A percentile compares a stretch with the other conserved stretches of the same genome.
Conservation (phyloP, 2,113 vertebrate species). For the Pterocles burchelli region DNA sequence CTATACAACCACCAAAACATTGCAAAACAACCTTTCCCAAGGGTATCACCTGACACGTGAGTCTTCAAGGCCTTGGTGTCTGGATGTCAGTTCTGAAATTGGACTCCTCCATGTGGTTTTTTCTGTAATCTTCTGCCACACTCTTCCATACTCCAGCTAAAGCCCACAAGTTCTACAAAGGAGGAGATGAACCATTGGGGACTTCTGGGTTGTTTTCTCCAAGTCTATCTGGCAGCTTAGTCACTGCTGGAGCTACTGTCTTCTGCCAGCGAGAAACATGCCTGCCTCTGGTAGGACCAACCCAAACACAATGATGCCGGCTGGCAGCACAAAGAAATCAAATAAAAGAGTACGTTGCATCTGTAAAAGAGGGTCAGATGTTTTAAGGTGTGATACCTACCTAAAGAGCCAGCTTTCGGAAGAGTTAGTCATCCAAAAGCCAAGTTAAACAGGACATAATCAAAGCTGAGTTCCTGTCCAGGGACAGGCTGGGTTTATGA, state of each 20-base stretch:
- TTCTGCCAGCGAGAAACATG: background rate
- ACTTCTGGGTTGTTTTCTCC: background rate
- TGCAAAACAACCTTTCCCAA: background rate
- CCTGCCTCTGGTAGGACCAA: background rate
- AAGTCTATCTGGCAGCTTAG: background rate
- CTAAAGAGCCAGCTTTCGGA: background rate
- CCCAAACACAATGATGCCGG: background rate
- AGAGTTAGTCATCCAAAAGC: background rate
- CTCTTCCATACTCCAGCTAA: background rate
- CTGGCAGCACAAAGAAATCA: background rate
- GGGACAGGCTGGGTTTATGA: slow-evolving; percentile 6
- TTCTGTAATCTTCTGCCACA: background rate
- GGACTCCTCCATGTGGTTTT: fast-evolving
- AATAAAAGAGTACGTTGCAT: background rate
- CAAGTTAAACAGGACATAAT: slow-evolving; percentile 8
- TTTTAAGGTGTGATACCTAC: slow-evolving; percentile 11
- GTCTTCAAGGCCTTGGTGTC: background rate
- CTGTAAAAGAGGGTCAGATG: slow-evolving; percentile 3
- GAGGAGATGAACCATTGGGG: background rate
- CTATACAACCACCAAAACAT: background rate
- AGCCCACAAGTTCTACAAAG: background rate
- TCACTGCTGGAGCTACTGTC: background rate
- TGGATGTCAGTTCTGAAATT: background rate
- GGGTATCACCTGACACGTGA: background rate
- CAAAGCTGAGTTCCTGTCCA: background rate